Evolutionary conservation across 1,140 invertebrate genomes (phyloP), one percentile per base, ranked within the genome.

Genomic region (Littorina saxatilis): DNA sequence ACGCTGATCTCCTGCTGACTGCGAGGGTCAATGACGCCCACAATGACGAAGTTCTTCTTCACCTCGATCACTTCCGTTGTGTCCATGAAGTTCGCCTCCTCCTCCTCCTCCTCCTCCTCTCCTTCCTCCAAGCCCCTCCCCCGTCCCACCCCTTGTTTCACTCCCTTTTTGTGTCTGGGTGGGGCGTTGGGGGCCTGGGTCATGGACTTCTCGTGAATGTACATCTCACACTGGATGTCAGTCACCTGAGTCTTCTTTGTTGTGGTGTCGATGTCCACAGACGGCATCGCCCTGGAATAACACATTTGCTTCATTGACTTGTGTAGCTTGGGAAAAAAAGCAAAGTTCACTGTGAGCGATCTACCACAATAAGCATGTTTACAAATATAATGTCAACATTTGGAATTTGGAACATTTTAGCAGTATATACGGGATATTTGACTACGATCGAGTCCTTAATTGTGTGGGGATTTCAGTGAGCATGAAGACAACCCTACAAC

Each of bases 21-120:
- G 88, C 96, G 94, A 23, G 96, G 96, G 93, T 99, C 97, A 17
- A 95, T 91, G 2, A 97, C 97, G 40, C 94, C 94, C 40, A 95
- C 86, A 35, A 93, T 89, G 17, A 87, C 86, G 74, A 91, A 92
- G 4, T 83, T 87, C 63, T 84, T 87, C 4, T 78, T 84, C 83
- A 91, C 87, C 47, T 86, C 79, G 11, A 77, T 35, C 43, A 75
- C 37, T 32, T 85, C 85, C 40, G 77, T 82, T 23, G 75, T 52
- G 32, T 78, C 74, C 15, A 50, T 39, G 63, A 70, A 82, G 39
- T 27, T n/a, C 40, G 61, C 66, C 0, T 77, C 74, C 13, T 72
- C 43, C 32, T 70, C 58, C 27, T 68, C 78, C 27, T 55, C 52
- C 35, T 61, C 63, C 5, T 35, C 66, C 40, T 43, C 27, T 13